Base-by-base conservation (phyloP, 2,113 vertebrate genomes). In the Amblyopsis rosae region DNA sequence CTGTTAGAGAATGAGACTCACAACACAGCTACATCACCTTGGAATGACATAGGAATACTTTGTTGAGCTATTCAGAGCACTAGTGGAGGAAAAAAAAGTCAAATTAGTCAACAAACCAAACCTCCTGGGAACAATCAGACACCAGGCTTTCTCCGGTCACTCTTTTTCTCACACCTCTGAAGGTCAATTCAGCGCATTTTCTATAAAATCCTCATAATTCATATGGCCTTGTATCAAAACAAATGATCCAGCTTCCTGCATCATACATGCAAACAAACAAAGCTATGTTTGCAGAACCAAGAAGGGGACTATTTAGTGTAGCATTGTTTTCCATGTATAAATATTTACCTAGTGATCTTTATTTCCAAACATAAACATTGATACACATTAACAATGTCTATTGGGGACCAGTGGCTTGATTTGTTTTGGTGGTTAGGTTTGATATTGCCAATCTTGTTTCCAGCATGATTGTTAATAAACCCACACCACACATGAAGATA, bases 41-140 rank as follows among this genome's bases (percentile, higher is more conserved):
- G 15, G 70, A 71, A 69, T 80, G 81, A 73, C 67, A 73, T 61
- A 58, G 75, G 49, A 70, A 69, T 61, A 59, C 68, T 82, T 80
- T 78, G 72, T 72, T 81, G 64, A 13, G 65, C 67, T 56, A 51
- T 58, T 65, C 62, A 9, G 70, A 70, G 79, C 69, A 41, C 70
- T 0, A 8, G 71, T 65, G 57, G 72, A 84, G 63, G 60, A 84
- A 75, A 84, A 77, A 75, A 83, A 88, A 83, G 82, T 88, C 82
- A 85, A 82, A 83, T 67, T 72, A 85, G 80, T 84, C 77, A 81
- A 83, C 76, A 83, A 69, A 76, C 1, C 60, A 17, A 62, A 75
- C 73, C 77, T 74, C 72, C 58, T 3, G 75, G 73, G 79, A 76
- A 69, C 62, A 72, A 77, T 79, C 62, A 63, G 72, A 81, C 45